Evolutionary conservation across 2,888 invertebrate species (phyloP).

Genomic region (Nemapogon koenigi): DNA sequence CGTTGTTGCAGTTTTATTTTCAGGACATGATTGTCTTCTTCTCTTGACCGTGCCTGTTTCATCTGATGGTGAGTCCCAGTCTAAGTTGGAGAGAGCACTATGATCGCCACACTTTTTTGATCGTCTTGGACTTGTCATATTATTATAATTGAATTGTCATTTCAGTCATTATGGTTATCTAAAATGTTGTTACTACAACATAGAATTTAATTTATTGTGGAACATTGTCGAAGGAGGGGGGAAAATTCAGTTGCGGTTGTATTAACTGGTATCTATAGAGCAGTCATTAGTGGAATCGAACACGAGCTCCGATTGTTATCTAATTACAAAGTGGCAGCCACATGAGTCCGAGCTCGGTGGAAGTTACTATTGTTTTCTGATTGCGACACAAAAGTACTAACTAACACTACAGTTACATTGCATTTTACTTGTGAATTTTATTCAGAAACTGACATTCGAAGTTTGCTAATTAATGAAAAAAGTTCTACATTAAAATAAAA

Average conservation of each 20-base stretch:
- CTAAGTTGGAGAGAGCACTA: conserved; percentile 50
- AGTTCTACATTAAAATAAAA: no score
- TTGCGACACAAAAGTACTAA: no score
- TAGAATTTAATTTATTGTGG: conserved; percentile 15
- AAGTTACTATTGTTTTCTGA: no score
- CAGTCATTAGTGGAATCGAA: conserved; percentile 40
- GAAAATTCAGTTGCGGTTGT: conserved; percentile 17
- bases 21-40: conserved; percentile 65
- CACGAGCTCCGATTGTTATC: conserved; percentile 52
- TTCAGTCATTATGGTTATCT: no score
- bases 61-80: conserved; percentile 77
- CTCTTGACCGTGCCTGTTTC: conserved; percentile 77
- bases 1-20: conserved; percentile 24
- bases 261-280: conserved; percentile 20
- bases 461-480: no score
- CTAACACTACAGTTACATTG: no score
- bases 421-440: no score
- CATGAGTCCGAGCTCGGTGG: conserved; percentile 44
- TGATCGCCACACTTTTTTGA: conserved; percentile 47
- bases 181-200: not conserved
- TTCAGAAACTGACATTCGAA: no score
- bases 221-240: conserved; percentile 28
- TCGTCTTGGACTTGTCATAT: conserved; percentile 62
- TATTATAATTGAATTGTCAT: no score
- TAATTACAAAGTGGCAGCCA: conserved; percentile 48